Conservation (phyloP, 2,113 vertebrate species). For the Cyprinodon brontotheroides region DNA sequence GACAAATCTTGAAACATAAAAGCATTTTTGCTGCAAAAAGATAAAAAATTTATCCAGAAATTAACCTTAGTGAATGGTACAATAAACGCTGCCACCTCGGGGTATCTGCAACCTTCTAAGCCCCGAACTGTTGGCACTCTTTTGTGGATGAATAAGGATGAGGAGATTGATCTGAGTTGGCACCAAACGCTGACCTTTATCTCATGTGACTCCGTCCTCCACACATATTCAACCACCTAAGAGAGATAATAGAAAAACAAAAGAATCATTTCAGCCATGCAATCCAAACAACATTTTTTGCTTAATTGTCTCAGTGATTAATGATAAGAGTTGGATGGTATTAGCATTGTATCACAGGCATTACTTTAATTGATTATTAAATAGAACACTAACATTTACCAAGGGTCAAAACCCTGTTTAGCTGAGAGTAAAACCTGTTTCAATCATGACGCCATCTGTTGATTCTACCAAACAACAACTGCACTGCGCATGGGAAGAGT, state of each 20-base stretch:
- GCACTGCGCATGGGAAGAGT: slow-evolving; percentile 21
- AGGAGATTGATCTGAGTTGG: neutral
- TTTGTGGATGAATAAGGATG: neutral
- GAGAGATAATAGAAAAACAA: slow-evolving; percentile 19
- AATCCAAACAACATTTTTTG: slow-evolving; percentile 15
- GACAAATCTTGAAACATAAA: neutral
- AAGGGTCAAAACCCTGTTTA: slow-evolving; percentile 18
- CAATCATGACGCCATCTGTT: slow-evolving; percentile 27
- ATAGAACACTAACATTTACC: neutral
- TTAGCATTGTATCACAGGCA: neutral
- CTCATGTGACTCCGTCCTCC: slow-evolving; percentile 12
- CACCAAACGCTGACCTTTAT: slow-evolving; percentile 16
- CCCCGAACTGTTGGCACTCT: neutral
- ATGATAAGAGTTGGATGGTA: neutral
- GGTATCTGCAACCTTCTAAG: no score
- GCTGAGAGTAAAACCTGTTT: slow-evolving; percentile 1
- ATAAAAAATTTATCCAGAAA: neutral
- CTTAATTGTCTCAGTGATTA: slow-evolving; percentile 7
- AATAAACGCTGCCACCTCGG: no score
- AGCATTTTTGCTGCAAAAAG: no score
- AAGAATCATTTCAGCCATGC: slow-evolving; percentile 5
- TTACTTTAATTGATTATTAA: slow-evolving; percentile 15
- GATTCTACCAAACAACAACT: slow-evolving; percentile 28
- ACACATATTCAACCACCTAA: neutral
- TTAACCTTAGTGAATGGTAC: no score